Conservation (phyloP, 2,888 invertebrate genomes). For the Aphelenchoides bicaudatus region DNA sequence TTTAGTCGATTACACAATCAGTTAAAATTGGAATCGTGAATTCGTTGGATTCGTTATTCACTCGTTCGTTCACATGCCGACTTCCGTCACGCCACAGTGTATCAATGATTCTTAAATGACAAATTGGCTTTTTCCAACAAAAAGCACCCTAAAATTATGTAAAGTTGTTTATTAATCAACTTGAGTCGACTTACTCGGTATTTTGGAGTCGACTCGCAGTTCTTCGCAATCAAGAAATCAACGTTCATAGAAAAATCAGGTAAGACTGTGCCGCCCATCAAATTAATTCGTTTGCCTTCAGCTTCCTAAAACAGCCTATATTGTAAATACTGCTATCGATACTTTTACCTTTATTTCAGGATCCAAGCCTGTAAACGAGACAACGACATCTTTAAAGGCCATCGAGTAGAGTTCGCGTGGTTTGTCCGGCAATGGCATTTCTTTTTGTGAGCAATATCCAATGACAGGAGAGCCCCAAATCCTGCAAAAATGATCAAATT, state of each 20-base stretch:
- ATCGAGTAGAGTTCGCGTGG: too few relatives aligned
- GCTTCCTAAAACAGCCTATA: background rate
- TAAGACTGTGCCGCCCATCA: background rate
- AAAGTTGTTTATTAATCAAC: background rate
- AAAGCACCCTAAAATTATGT: constrained; percentile 2
- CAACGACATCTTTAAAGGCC: constrained; percentile 3
- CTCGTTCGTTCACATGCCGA: constrained; percentile 32
- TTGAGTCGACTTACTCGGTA: constrained; percentile 8
- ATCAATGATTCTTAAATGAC: background rate
- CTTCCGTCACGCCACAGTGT: too few relatives aligned
- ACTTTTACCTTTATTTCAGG: constrained; percentile 6
- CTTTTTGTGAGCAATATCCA: too few relatives aligned
- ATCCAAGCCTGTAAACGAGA: constrained; percentile 1
- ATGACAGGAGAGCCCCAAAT: too few relatives aligned
- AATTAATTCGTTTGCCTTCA: background rate
- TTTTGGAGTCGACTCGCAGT: constrained; percentile 3
- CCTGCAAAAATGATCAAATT: too few relatives aligned
- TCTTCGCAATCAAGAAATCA: constrained; percentile 5
- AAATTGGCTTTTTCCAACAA: constrained; percentile 12
- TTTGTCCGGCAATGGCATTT: too few relatives aligned
- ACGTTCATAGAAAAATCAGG: background rate
- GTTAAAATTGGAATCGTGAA: constrained; percentile 29
- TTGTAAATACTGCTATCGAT: background rate
- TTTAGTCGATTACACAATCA: constrained; percentile 16
- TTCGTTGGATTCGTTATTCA: constrained; percentile 29